Evolutionary conservation across 2,797 vertebrate species (phyloP).

Genomic region (Gambelia wislizenii): DNA sequence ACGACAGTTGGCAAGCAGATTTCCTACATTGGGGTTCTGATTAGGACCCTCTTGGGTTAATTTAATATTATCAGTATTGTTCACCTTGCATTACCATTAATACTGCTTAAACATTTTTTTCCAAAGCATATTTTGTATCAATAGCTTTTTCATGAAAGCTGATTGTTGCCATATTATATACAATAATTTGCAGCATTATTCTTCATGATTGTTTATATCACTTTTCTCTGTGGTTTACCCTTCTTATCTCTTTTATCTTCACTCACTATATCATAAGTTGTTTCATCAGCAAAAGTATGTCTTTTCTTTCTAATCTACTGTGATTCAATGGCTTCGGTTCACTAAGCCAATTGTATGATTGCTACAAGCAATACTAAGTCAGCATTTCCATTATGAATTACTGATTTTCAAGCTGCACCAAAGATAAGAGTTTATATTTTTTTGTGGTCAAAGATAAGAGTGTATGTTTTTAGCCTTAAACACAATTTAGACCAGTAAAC

Average conservation of each 20-base stretch:
- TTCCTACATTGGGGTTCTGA: constrained; percentile 83
- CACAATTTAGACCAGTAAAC: not conserved
- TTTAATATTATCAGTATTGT: constrained; percentile 86
- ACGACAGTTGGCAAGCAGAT: constrained; percentile 86
- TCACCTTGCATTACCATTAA: constrained; percentile 84
- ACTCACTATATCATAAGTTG: constrained; percentile 65
- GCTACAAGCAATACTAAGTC: constrained; percentile 53
- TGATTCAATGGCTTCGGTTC: constrained; percentile 60
- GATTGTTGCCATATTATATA: constrained; percentile 76
- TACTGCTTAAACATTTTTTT: constrained; percentile 80
- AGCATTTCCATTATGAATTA: constrained; percentile 39
- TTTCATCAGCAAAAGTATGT: constrained; percentile 65
- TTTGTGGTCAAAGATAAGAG: constrained; percentile 34
- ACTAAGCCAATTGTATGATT: constrained; percentile 21
- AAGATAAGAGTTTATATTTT: constrained; percentile 2
- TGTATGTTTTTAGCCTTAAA: constrained; percentile 27
- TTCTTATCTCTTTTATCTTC: not conserved
- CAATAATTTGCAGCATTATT: constrained; percentile 60
- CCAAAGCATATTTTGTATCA: constrained; percentile 79
- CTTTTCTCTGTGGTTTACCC: not conserved
- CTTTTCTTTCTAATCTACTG: not conserved
- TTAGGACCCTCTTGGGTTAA: constrained; percentile 84
- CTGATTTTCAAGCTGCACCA: constrained; percentile 41
- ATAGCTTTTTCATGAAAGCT: constrained; percentile 78
- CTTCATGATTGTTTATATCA: not conserved